Percentiles rank a stretch among this genome's conserved stretches.
Conservation (phyloP, 2,888 invertebrate genomes). For the Zeuzera pyrina region DNA sequence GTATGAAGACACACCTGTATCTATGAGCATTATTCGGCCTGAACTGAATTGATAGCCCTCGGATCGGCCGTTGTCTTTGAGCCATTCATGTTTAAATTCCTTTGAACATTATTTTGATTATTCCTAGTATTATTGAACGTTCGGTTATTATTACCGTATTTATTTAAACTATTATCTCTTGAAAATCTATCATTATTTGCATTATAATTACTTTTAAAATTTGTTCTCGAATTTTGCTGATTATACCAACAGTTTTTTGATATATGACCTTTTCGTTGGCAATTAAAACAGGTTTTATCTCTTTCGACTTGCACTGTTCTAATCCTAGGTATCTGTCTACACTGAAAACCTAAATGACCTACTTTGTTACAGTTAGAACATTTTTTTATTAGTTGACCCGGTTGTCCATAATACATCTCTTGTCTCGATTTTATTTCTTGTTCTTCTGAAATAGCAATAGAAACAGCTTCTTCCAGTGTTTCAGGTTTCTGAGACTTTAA, state of each 20-base stretch:
- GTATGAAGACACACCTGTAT: constrained; percentile 12
- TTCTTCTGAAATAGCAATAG: constrained; percentile 1
- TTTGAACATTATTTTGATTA: too few relatives aligned
- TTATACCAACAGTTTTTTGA: too few relatives aligned
- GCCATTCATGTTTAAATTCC: constrained; percentile 12
- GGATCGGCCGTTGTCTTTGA: constrained; percentile 10
- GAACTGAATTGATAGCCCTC: constrained; percentile 6
- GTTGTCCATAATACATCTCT: background rate
- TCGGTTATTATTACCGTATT: background rate
- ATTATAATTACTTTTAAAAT: too few relatives aligned
- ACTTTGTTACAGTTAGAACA: background rate
- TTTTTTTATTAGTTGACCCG: background rate
- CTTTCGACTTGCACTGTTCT: too few relatives aligned
- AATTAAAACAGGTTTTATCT: too few relatives aligned
- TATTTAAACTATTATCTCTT: too few relatives aligned
- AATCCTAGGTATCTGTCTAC: too few relatives aligned
- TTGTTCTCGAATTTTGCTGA: too few relatives aligned
- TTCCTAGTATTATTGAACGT: too few relatives aligned
- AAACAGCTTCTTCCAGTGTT: background rate
- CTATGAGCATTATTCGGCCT: constrained; percentile 11
- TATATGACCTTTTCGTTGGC: too few relatives aligned
- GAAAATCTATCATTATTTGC: too few relatives aligned
- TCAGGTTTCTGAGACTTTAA: background rate
- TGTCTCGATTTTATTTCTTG: constrained; percentile 1
- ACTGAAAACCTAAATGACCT: background rate